Conservation (phyloP, 2,797 vertebrate genomes). For the Pseudomugil gertrudae region DNA sequence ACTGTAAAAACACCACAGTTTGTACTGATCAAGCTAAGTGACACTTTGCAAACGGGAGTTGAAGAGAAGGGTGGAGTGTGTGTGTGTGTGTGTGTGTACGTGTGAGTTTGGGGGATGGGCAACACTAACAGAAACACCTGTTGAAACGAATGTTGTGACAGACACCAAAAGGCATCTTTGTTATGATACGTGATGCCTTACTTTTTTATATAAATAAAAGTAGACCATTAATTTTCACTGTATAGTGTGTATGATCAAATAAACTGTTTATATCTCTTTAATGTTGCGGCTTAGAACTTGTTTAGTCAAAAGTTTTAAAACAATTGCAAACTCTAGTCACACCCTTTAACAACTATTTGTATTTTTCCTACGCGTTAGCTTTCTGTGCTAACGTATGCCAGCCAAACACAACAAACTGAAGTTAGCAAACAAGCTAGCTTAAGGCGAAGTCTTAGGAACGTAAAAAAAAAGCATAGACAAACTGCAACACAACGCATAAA, state of each 20-base stretch:
- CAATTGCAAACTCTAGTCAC: background rate
- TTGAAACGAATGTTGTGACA: constrained; percentile 73
- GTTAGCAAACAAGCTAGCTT: constrained; percentile 70
- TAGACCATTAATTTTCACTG: background rate
- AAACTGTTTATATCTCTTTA: background rate
- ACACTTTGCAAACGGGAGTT: constrained; percentile 55
- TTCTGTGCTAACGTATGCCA: constrained; percentile 13
- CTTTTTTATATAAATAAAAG: background rate
- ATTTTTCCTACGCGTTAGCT: constrained; percentile 10
- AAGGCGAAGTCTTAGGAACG: constrained; percentile 27
- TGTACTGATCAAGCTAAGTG: constrained; percentile 62
- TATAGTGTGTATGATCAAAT: no score
- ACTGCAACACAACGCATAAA: background rate
- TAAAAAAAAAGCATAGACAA: background rate
- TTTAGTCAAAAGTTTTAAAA: background rate
- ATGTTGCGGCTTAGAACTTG: background rate
- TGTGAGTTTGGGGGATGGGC: constrained; percentile 60
- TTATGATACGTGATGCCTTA: background rate
- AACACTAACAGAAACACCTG: constrained; percentile 73
- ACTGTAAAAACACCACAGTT: constrained; percentile 16
- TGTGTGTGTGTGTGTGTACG: constrained; percentile 18
- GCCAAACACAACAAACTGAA: constrained; percentile 38
- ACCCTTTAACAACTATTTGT: background rate
- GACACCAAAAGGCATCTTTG: constrained; percentile 26
- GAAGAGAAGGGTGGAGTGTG: constrained; percentile 6